Conservation (phyloP, 2,888 invertebrate species). For the Theretra japonica region DNA sequence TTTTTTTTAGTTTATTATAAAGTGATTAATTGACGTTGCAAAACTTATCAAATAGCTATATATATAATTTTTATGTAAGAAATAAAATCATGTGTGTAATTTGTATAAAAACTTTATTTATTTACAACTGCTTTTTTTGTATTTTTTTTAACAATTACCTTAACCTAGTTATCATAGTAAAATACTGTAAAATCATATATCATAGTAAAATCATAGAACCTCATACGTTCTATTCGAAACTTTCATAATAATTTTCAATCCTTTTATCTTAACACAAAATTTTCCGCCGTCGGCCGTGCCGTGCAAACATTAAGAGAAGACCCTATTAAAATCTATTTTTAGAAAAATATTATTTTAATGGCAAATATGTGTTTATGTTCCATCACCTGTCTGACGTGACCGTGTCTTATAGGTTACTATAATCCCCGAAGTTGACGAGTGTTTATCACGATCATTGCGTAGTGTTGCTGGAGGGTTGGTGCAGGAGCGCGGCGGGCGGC, state of each 20-base stretch:
- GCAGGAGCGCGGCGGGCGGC: conserved; percentile 53
- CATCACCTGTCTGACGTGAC: neutral
- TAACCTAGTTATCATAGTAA: neutral
- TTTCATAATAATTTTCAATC: neutral
- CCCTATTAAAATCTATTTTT: no score
- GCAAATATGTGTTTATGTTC: neutral
- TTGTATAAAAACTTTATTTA: neutral
- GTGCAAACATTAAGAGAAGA: no score
- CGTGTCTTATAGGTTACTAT: neutral
- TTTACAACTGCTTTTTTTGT: conserved; percentile 10
- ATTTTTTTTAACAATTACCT: neutral
- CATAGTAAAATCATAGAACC: no score
- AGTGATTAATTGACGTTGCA: no score
- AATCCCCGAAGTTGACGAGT: conserved; percentile 1
- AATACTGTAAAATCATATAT: no score
- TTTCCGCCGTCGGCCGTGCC: no score
- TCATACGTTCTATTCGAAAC: neutral
- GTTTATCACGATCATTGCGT: conserved; percentile 57
- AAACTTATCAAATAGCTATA: no score
- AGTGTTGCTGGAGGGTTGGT: conserved; percentile 55
- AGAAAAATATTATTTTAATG: neutral
- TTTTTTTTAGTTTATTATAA: no score
- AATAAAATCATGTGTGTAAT: neutral
- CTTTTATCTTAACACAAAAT: no score
- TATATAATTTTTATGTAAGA: no score